These are phyloP conservation scores for Anastatus disparis DNA, from an alignment of 1,140 invertebrate genomes.

Conservation along the genomic window DNA sequence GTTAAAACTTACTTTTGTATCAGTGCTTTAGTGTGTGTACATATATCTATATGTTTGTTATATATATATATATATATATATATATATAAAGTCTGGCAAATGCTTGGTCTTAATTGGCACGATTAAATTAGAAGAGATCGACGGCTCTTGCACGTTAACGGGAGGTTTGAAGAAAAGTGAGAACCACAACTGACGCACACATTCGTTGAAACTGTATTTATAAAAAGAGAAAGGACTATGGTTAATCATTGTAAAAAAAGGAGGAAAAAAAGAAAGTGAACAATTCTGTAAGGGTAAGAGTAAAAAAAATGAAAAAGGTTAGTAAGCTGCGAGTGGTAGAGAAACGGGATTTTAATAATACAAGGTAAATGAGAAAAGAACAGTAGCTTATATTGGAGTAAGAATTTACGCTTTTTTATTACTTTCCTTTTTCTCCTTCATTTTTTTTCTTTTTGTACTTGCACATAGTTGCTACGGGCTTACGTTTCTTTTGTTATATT, in stretches of 20 bases:
- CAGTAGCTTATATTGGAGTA: not conserved
- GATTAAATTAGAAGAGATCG: constrained; percentile 51
- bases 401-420: constrained; percentile 13
- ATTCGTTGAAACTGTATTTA: no score
- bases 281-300: not conserved
- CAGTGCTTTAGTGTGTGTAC: not conserved
- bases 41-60: no score
- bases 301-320: constrained; percentile 1
- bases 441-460: no score
- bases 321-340: no score
- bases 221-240: no score
- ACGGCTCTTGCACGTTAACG: constrained; percentile 23
- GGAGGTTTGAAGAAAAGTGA: constrained; percentile 7
- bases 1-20: no score
- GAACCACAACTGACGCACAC: not conserved
- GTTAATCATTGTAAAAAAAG: not conserved
- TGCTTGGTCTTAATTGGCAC: constrained; percentile 45
- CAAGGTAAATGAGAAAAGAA: constrained; percentile 21
- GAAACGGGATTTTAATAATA: constrained; percentile 20
- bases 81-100: not conserved
- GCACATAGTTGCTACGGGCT: no score
- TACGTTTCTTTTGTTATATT: not conserved
- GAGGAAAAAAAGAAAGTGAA: not conserved
- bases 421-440: not conserved
- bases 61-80: no score